These are phyloP conservation scores for Arctopsyche grandis DNA, from an alignment of 1,140 invertebrate genomes.

Conservation along the genomic window DNA sequence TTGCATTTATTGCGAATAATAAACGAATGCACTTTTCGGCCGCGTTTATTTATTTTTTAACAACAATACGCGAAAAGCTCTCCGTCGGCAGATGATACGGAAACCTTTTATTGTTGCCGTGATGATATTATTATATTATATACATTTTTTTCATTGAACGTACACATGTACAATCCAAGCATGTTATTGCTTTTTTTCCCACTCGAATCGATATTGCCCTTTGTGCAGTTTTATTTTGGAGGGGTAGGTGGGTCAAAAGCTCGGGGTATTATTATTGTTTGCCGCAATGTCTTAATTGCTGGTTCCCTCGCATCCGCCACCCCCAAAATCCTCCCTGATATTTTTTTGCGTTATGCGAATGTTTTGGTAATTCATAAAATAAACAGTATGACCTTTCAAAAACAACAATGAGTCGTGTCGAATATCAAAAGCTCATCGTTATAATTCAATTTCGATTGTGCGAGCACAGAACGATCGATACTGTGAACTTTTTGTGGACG, in stretches of 20 bases:
- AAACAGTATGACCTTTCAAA: conserved; percentile 52
- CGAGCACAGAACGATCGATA: background rate
- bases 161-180: background rate
- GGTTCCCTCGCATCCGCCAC: conserved; percentile 29
- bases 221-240: conserved; percentile 43
- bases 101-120: conserved; percentile 3
- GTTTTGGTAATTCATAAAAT: conserved; percentile 54
- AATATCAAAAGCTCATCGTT: conserved; percentile 33
- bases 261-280: conserved; percentile 41
- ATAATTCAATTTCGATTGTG: conserved; percentile 23
- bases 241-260: conserved; percentile 34
- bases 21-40: background rate
- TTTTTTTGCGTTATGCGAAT: conserved; percentile 38
- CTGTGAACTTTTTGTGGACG: background rate
- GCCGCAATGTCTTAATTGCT: conserved; percentile 54
- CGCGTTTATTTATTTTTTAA: background rate
- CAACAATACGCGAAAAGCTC: conserved; percentile 6
- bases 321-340: conserved; percentile 27
- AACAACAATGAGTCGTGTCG: conserved; percentile 33
- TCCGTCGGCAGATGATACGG: conserved; percentile 17
- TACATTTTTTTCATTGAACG: conserved; percentile 18
- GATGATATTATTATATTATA: conserved; percentile 1
- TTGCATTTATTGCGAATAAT: background rate
- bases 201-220: conserved; percentile 35
- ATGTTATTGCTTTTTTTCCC: conserved; percentile 36